Evolutionary conservation across 2,888 invertebrate genomes (phyloP).

Genomic region (Eurytoma adleriae): DNA sequence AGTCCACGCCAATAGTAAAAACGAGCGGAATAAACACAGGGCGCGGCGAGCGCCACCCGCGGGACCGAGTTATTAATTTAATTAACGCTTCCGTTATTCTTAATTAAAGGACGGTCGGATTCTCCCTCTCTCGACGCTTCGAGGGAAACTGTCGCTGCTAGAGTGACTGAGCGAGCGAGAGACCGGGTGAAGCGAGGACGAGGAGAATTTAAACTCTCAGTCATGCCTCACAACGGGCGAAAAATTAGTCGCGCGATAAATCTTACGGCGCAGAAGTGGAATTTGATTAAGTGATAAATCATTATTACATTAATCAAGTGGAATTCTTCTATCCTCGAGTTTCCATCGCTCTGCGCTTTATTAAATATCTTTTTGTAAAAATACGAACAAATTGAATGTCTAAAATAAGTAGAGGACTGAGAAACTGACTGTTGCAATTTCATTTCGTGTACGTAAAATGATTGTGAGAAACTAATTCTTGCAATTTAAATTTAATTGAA

Average conservation of each 20-base stretch:
- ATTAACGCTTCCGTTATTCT: slow-evolving; percentile 61
- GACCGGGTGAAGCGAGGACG: neutral
- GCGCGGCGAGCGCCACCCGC: slow-evolving; percentile 48
- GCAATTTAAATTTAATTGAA: no score
- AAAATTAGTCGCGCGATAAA: no score
- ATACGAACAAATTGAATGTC: no score
- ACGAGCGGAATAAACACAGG: slow-evolving; percentile 47
- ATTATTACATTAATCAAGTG: neutral
- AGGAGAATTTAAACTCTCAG: no score
- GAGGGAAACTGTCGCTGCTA: slow-evolving; percentile 23
- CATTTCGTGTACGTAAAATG: no score
- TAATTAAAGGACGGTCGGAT: slow-evolving; percentile 56
- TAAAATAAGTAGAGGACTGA: no score
- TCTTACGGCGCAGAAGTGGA: neutral
- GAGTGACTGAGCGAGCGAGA: neutral
- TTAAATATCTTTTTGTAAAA: no score
- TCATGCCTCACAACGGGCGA: no score
- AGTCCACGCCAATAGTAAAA: slow-evolving; percentile 28
- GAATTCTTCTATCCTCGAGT: no score
- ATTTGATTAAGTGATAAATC: slow-evolving; percentile 9
- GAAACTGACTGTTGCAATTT: no score
- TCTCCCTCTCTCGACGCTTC: slow-evolving; percentile 38
- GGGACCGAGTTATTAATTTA: slow-evolving; percentile 61
- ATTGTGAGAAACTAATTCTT: neutral
- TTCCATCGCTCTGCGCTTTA: no score